Evolutionary conservation across 2,888 invertebrate genomes (phyloP).

Genomic region (Nomada hirtipes): DNA sequence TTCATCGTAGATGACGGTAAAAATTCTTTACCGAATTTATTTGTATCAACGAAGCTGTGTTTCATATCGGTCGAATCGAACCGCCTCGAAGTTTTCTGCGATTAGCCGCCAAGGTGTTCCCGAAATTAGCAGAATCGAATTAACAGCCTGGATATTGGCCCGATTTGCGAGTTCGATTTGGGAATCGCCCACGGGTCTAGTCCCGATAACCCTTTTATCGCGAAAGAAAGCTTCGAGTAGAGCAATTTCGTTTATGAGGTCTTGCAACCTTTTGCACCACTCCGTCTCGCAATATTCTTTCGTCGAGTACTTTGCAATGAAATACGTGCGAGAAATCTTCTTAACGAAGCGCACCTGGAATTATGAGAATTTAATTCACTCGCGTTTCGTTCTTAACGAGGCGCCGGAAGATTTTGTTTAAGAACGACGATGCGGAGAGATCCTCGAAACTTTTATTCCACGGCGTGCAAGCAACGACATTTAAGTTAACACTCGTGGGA

Average conservation of each 20-base stretch:
- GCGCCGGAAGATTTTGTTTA: too few relatives aligned
- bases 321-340: too few relatives aligned
- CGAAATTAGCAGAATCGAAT: conserved; percentile 29
- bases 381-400: too few relatives aligned
- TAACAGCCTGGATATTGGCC: background rate
- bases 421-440: too few relatives aligned
- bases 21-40: too few relatives aligned
- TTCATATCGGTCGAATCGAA: background rate
- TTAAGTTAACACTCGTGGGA: too few relatives aligned
- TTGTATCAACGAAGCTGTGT: conserved; percentile 3
- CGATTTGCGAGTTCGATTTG: background rate
- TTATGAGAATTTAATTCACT: too few relatives aligned
- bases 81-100: conserved; percentile 2
- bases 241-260: background rate
- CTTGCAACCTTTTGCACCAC: too few relatives aligned
- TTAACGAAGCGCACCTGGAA: too few relatives aligned
- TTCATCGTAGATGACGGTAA: too few relatives aligned
- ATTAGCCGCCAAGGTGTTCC: background rate
- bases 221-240: background rate
- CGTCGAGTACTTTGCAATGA: background rate
- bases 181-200: background rate
- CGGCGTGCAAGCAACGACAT: too few relatives aligned
- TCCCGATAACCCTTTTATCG: background rate
- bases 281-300: background rate
- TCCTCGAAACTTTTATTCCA: too few relatives aligned